Evolutionary conservation across 2,113 vertebrate species (phyloP).

Genomic region (Erpornis zantholeuca): DNA sequence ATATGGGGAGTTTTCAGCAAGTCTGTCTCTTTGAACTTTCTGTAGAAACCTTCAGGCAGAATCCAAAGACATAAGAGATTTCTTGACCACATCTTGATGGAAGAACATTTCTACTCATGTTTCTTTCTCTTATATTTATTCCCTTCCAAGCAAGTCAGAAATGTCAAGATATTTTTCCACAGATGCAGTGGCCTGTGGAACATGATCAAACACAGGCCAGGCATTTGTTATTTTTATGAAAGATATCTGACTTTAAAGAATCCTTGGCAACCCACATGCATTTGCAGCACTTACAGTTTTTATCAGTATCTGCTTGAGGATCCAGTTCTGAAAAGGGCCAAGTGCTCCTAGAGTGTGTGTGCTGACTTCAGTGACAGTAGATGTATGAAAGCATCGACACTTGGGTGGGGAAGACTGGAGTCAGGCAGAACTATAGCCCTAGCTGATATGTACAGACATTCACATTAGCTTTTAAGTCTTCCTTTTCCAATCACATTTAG

Average conservation of each 20-base stretch:
- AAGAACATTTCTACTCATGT: background rate
- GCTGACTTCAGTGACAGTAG: background rate
- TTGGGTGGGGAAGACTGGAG: background rate
- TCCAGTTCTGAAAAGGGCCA: background rate
- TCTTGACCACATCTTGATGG: background rate
- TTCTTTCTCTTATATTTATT: background rate
- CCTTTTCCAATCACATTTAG: background rate
- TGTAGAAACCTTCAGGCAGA: slow-evolving; percentile 1
- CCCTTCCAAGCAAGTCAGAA: background rate
- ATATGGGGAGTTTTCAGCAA: background rate
- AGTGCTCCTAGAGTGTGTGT: background rate
- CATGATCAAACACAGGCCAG: background rate
- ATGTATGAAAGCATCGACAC: background rate
- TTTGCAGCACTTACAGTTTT: background rate
- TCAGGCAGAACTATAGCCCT: background rate
- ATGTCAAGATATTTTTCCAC: background rate
- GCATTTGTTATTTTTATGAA: background rate
- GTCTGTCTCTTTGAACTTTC: background rate
- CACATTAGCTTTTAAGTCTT: background rate
- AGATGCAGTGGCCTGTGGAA: background rate
- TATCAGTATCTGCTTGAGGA: background rate
- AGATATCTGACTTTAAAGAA: background rate
- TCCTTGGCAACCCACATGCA: background rate
- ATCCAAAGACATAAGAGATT: background rate
- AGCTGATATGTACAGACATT: background rate